phyloP scores from a whole-genome alignment of 2,113 vertebrate species.

The Percopsis transmontana region DNA sequence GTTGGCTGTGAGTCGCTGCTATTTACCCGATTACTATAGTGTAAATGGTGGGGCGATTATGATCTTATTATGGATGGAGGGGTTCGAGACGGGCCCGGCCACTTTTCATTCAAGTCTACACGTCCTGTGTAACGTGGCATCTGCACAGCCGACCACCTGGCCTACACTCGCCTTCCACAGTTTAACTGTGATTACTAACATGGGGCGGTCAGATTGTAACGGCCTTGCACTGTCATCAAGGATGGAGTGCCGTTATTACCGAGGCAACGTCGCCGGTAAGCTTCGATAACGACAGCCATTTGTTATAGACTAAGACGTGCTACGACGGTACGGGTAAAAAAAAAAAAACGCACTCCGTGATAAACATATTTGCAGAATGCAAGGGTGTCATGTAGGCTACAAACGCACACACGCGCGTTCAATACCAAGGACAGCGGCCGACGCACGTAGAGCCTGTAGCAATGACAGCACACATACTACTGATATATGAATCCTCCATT shows the following conservation, averaged over 20 bases:
- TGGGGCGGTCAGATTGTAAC: neutral
- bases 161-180: constrained; percentile 52
- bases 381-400: constrained; percentile 44
- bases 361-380: constrained; percentile 20
- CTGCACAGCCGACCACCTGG: constrained; percentile 60
- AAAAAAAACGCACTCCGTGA: neutral
- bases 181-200: constrained; percentile 19
- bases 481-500: constrained; percentile 51
- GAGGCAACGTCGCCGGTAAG: neutral
- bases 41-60: constrained; percentile 45
- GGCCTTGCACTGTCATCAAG: constrained; percentile 50
- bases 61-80: constrained; percentile 44
- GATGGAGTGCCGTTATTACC: neutral
- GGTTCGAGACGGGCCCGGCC: constrained; percentile 43
- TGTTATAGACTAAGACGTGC: neutral
- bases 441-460: constrained; percentile 60
- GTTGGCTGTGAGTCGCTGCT: constrained; percentile 24
- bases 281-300: constrained; percentile 17
- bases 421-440: constrained; percentile 77
- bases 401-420: constrained; percentile 54
- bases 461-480: constrained; percentile 56
- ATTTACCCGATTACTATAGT: constrained; percentile 45
- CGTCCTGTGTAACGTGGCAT: constrained; percentile 65
- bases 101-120: constrained; percentile 69
- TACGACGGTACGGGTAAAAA: neutral